Base-by-base conservation (phyloP, 2,113 vertebrate species). In the Clarias batrachus region DNA sequence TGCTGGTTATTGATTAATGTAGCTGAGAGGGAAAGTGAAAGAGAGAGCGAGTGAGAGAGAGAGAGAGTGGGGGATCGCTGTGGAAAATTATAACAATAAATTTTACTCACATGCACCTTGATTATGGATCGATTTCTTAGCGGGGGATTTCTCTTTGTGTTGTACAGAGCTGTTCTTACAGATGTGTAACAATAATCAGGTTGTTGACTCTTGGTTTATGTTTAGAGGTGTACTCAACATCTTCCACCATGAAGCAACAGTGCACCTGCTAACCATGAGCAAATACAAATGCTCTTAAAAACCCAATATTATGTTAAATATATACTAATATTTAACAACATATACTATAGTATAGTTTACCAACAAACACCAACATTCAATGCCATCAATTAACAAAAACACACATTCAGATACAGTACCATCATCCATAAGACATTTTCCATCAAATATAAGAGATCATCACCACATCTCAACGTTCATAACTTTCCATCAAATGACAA, bases 21-120 rank as follows among this genome's bases (percentile, higher is more conserved):
- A 21, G 33, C 33, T 41, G 71, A 25, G 3, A 23, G 37, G 25
- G 21, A 73, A 37, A 23, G 70, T 41, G 70, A 14, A 63, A 8
- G 19, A 57, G 56, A 12, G 56, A 12, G 56, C 9, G 56, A 63
- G 60, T 23, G 60, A 63, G 60, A 41, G 33, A 3, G 14, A n/a
- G 96, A 96, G 96, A 96, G 96, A 96, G 95, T 95, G 96, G 95
- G 95, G 96, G 95, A 96, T 96, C 96, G 96, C 95, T 95, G 95
- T 62, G 96, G 95, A 96, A 96, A 96, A 97, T 96, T 96, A 96
- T 96, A 96, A 96, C 96, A 96, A 96, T 96, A 97, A 96, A 97
- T 97, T 97, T 96, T 96, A 96, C 95, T 96, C 96, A 96, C 96
- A 96, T 96, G 95, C 96, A 96, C 95, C 95, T 96, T 96, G 96